Evolutionary conservation across 2,113 vertebrate genomes (phyloP), one percentile per base, ranked within the genome.

Genomic region (Prunella himalayana): DNA sequence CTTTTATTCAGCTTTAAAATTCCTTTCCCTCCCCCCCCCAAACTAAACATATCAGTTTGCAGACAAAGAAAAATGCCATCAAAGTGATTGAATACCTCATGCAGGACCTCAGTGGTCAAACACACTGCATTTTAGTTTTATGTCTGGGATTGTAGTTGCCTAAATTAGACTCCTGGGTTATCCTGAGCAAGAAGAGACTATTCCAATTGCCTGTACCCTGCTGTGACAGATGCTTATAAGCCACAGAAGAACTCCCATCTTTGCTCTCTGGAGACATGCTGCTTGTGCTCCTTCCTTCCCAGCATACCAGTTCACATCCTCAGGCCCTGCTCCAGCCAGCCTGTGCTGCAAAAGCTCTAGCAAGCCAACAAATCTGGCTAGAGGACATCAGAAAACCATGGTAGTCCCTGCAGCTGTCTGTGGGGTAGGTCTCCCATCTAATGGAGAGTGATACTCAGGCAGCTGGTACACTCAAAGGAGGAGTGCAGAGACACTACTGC

Each of bases 1-100:
- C 77, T 44, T 83, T 75, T 92, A 78, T 75, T 86, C 49, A 44
- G 28, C 41, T 68, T 95, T 88, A 54, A 69, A 82, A 45, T 68
- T 8, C 7, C 7, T 7, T 12, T 4, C 66, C 22, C 60, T 8
- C 11, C 7, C 16, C 11, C 12, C 2, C 4, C 7, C 11, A 27
- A 30, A 57, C 25, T 39, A 70, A 96, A 75, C 0, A 19, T 35
- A 54, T 83, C 50, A 20, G 17, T 77, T 79, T 66, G 50, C 11
- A 72, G 45, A 45, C 13, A 69, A 2, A 70, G 30, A 49, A 92
- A 84, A 85, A 60, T 47, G 41, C 15, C 17, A 20, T 13, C 10
- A 47, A 90, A 85, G n/a, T 44, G 50, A 92, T 53, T 44, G 41
- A 85, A 54, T 42, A 45, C 50, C 13, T 77, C 5, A 4, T 1